These are phyloP conservation scores for Ceratina australensis DNA, from an alignment of 1,140 invertebrate genomes.

Conservation along the genomic window DNA sequence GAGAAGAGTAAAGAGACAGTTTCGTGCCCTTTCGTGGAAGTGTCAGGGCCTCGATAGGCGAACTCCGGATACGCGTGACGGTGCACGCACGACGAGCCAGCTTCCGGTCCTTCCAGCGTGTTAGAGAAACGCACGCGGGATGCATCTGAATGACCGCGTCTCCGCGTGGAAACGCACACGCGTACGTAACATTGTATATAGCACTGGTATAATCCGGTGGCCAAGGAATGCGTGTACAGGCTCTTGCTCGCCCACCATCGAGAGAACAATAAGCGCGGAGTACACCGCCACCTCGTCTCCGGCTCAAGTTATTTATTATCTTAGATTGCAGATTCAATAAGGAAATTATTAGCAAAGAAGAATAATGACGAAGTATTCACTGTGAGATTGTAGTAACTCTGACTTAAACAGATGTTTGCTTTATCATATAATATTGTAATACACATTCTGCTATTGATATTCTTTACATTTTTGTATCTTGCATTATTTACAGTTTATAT, in stretches of 20 bases:
- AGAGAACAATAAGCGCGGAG: neutral
- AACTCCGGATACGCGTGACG: constrained; percentile 73
- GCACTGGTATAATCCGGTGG: no score
- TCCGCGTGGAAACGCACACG: constrained; percentile 1
- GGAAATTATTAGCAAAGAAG: no score
- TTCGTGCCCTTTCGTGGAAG: constrained; percentile 51
- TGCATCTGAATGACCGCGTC: constrained; percentile 75
- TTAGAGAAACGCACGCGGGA: constrained; percentile 70
- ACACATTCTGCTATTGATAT: no score
- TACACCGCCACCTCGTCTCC: no score
- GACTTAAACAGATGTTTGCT: no score
- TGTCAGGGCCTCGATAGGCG: constrained; percentile 53
- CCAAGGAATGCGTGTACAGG: constrained; percentile 30
- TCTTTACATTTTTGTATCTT: no score
- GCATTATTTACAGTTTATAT: no score
- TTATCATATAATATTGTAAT: no score
- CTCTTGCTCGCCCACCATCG: constrained; percentile 19
- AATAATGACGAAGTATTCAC: no score
- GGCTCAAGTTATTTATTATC: no score
- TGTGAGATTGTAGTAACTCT: no score
- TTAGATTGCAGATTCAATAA: no score
- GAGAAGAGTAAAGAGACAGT: constrained; percentile 42
- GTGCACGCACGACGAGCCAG: constrained; percentile 73
- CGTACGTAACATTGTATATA: neutral
- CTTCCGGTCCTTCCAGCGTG: constrained; percentile 66